A percentile compares a stretch with the other conserved stretches of the same genome.
Evolutionary conservation across 2,888 invertebrate genomes (phyloP).

Genomic region (Cosmorhoe ocellata): DNA sequence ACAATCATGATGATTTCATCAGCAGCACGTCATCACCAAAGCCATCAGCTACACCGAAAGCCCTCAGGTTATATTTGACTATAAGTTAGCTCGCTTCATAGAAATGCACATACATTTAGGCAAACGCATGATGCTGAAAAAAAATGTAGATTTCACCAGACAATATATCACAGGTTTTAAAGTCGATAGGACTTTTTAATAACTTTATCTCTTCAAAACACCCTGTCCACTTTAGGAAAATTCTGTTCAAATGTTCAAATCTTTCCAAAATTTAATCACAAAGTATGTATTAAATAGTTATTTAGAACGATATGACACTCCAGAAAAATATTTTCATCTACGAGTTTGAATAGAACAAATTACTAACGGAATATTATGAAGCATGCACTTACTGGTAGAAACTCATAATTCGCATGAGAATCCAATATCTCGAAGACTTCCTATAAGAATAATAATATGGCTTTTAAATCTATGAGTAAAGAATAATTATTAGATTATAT

Average conservation of each 20-base stretch:
- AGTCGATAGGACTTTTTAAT: slow-evolving; percentile 1
- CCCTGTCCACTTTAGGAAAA: neutral
- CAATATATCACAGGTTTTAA: neutral
- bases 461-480: neutral
- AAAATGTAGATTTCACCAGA: neutral
- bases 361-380: neutral
- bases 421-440: neutral
- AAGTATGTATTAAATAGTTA: too few relatives aligned
- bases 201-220: neutral
- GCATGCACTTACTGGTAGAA: slow-evolving; percentile 6
- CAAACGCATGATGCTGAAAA: slow-evolving; percentile 21
- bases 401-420: neutral
- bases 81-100: slow-evolving; percentile 36
- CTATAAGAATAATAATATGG: neutral
- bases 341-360: neutral
- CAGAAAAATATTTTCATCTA: neutral
- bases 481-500: neutral
- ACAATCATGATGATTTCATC: slow-evolving; percentile 72
- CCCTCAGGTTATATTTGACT: slow-evolving; percentile 73
- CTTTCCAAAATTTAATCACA: neutral
- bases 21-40: slow-evolving; percentile 80
- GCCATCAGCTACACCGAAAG: slow-evolving; percentile 81
- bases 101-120: slow-evolving; percentile 6
- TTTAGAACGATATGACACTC: neutral
- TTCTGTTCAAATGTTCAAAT: neutral